Percentiles rank a stretch among this genome's conserved stretches.
Evolutionary conservation across 2,888 invertebrate species (phyloP).

Genomic region (Autographa pulchrina): DNA sequence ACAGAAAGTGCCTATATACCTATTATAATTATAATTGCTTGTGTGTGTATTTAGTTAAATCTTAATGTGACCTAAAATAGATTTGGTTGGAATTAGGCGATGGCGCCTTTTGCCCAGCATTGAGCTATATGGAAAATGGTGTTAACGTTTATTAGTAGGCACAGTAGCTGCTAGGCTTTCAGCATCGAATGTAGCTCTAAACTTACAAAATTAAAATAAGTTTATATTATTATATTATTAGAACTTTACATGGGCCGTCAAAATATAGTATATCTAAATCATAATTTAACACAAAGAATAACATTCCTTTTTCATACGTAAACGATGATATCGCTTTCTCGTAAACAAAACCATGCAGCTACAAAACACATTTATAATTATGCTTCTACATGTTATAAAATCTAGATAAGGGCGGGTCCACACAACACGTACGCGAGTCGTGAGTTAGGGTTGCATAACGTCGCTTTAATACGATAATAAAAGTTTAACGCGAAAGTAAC

Average conservation of each 20-base stretch:
- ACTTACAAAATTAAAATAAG: no score
- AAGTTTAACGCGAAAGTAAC: conserved; percentile 75
- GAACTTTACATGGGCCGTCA: no score
- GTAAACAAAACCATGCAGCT: background rate
- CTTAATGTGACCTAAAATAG: background rate
- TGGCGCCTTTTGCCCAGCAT: no score
- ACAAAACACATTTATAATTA: conserved; percentile 29
- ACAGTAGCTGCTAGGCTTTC: no score
- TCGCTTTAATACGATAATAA: conserved; percentile 73
- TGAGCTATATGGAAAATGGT: no score
- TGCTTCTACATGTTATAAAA: conserved; percentile 50
- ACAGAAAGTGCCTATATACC: background rate
- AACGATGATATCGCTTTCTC: background rate
- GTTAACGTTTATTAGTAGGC: no score
- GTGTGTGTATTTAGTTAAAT: background rate
- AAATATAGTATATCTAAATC: background rate
- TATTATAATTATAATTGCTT: background rate
- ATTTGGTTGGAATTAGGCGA: background rate
- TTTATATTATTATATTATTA: no score
- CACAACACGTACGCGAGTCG: conserved; percentile 71
- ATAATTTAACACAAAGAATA: background rate
- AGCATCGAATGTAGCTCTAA: no score
- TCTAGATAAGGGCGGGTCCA: conserved; percentile 66
- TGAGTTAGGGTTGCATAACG: conserved; percentile 69
- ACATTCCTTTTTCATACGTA: background rate